Conservation (phyloP, 2,888 invertebrate species). For the Sarcophaga variegata region DNA sequence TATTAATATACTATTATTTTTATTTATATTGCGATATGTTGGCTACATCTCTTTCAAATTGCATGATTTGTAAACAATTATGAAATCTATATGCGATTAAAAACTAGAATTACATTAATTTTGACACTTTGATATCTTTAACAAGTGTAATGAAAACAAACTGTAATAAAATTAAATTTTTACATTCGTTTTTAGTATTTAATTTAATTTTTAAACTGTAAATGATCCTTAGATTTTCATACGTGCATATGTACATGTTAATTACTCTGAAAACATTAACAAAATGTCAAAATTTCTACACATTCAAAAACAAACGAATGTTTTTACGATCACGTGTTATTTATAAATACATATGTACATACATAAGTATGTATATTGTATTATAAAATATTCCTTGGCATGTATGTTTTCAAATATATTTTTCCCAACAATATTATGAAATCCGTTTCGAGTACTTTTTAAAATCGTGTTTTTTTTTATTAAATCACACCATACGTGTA, state of each 20-base stretch:
- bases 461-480: conserved; percentile 20
- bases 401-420: conserved; percentile 5
- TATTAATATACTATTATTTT: background rate
- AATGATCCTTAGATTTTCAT: too few species aligned
- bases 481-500: conserved; percentile 48
- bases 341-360: background rate
- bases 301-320: too few species aligned
- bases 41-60: too few species aligned
- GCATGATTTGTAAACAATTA: background rate
- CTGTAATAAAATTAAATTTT: too few species aligned
- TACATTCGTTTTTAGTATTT: too few species aligned
- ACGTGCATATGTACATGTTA: too few species aligned
- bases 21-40: too few species aligned
- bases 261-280: too few species aligned
- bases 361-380: background rate
- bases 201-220: too few species aligned
- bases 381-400: background rate
- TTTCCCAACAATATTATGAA: conserved; percentile 41
- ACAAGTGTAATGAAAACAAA: too few species aligned
- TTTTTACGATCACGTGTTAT: too few species aligned
- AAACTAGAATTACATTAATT: background rate
- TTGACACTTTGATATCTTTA: background rate
- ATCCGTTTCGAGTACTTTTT: conserved; percentile 21
- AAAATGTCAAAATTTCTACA: too few species aligned
- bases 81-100: background rate